Evolutionary conservation across 2,888 invertebrate genomes (phyloP).

Genomic region (Calephelis perditalis): DNA sequence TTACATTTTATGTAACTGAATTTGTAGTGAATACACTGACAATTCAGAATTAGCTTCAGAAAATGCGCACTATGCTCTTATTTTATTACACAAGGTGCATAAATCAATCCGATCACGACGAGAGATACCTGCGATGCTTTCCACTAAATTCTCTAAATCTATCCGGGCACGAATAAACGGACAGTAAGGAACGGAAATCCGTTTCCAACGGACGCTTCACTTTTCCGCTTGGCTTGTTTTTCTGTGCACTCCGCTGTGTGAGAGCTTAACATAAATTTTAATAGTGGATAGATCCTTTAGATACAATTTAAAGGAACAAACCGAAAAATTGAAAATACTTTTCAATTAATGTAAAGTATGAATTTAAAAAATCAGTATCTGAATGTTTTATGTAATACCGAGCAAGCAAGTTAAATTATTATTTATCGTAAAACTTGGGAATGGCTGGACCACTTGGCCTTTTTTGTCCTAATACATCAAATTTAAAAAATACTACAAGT

Average conservation of each 20-base stretch:
- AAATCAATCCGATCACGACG: slow-evolving; percentile 8
- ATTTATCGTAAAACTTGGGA: too few relatives aligned
- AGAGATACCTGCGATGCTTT: slow-evolving; percentile 13
- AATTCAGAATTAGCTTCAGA: too few relatives aligned
- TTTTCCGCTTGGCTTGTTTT: slow-evolving; percentile 48
- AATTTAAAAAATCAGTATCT: too few relatives aligned
- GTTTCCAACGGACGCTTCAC: slow-evolving; percentile 25
- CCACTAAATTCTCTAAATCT: slow-evolving; percentile 26
- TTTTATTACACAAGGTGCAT: slow-evolving; percentile 10
- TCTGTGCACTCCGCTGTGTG: slow-evolving; percentile 31
- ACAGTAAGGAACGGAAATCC: slow-evolving; percentile 28
- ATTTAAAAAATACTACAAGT: too few relatives aligned
- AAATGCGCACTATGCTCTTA: slow-evolving; percentile 1
- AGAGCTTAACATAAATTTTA: slow-evolving; percentile 18
- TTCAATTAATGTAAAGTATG: too few relatives aligned
- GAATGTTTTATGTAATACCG: too few relatives aligned
- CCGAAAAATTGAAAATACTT: too few relatives aligned
- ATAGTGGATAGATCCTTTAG: slow-evolving; percentile 1
- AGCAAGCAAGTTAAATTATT: too few relatives aligned
- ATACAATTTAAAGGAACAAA: neutral
- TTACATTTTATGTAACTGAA: too few relatives aligned
- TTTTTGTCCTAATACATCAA: too few relatives aligned
- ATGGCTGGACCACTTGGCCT: too few relatives aligned
- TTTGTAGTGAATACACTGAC: too few relatives aligned
- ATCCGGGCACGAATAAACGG: slow-evolving; percentile 26